Conservation (phyloP, 2,888 invertebrate genomes). For the Megalurothrips usitatus region DNA sequence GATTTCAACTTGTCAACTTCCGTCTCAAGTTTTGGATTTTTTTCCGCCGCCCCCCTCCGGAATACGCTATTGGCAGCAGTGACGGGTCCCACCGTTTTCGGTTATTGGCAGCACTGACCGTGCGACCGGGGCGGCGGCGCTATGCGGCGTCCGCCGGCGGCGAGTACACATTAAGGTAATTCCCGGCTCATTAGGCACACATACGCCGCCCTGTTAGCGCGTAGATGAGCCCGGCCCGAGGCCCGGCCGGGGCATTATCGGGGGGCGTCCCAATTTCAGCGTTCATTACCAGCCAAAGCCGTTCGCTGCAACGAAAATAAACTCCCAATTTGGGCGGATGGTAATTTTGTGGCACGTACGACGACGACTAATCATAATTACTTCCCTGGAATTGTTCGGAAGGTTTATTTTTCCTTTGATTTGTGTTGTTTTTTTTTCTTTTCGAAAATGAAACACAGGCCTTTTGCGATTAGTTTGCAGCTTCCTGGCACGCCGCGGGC, state of each 20-base stretch:
- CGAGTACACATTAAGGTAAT: slow-evolving; percentile 6
- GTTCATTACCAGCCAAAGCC: not conserved
- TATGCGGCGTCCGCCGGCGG: not conserved
- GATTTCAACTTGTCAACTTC: no score
- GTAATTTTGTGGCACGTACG: not conserved
- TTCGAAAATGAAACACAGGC: no score
- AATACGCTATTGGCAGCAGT: not conserved
- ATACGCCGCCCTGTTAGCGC: not conserved
- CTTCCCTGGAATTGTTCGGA: no score
- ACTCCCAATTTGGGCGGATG: not conserved
- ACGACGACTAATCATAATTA: not conserved
- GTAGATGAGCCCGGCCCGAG: not conserved
- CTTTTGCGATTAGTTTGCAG: no score
- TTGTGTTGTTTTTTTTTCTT: no score
- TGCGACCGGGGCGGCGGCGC: not conserved
- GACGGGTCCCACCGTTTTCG: not conserved
- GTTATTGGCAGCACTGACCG: not conserved
- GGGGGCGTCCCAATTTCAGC: not conserved
- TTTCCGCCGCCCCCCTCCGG: no score
- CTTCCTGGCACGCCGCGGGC: no score
- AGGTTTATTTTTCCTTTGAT: no score
- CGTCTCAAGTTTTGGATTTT: no score
- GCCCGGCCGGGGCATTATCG: not conserved
- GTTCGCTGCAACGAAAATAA: not conserved
- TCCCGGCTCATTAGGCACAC: not conserved